These are phyloP conservation scores for Stigmatopora nigra DNA, from an alignment of 2,113 vertebrate species.

Conservation along the genomic window DNA sequence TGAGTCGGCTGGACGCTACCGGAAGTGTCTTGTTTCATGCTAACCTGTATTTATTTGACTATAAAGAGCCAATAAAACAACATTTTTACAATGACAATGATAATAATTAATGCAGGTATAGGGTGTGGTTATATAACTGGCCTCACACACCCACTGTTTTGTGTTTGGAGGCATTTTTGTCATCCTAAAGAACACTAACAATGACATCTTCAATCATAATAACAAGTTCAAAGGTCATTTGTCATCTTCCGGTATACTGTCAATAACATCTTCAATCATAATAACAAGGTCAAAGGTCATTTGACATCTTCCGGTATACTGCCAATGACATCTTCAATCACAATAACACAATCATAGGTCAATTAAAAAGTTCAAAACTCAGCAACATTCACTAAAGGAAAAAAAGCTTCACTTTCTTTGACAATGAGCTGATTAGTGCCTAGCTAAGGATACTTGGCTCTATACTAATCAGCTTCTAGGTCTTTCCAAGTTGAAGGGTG, in stretches of 20 bases:
- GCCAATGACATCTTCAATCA: not conserved
- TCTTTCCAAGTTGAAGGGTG: constrained; percentile 16
- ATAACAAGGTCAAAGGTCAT: not conserved
- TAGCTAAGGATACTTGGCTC: constrained; percentile 39
- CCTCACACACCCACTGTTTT: no score
- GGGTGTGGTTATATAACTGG: no score
- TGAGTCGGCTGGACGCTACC: not conserved
- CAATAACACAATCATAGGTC: not conserved
- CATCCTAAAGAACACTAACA: no score
- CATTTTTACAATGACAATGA: no score
- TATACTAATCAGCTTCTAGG: constrained; percentile 42
- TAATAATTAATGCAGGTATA: no score
- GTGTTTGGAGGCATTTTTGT: no score
- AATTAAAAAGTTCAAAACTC: constrained; percentile 15
- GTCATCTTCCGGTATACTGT: no score
- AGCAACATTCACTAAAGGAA: constrained; percentile 22
- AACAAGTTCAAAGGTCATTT: no score
- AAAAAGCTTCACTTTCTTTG: constrained; percentile 22
- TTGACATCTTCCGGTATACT: no score
- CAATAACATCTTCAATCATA: not conserved
- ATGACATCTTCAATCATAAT: no score
- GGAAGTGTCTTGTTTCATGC: not conserved
- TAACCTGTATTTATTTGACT: not conserved
- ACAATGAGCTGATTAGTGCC: constrained; percentile 49
- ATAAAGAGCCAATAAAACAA: no score